Evolutionary conservation across 1,140 invertebrate genomes (phyloP), one percentile per base, ranked within the genome.

Genomic region (Muscidifurax raptorellus): DNA sequence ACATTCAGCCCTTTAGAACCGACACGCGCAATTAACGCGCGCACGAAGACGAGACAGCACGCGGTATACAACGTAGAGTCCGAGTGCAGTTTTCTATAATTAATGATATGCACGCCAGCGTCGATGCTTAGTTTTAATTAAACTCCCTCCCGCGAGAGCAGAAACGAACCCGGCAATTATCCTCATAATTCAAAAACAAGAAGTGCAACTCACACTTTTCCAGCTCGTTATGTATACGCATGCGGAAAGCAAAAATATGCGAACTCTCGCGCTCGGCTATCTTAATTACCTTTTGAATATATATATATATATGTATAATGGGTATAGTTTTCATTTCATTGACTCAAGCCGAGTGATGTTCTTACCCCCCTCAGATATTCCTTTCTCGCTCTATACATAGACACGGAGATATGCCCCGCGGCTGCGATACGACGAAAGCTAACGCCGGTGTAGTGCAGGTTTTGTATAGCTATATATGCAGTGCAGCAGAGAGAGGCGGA

Each of bases 271-370:
- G n/a, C n/a, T n/a, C n/a, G 15, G n/a, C 59, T 64, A 12, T 64
- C 59, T 64, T 64, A 12, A 64, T 64, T 64, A n/a, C 15, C 59
- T 15, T 12, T 64, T 52, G 18, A 4, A 52, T 40, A 40, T 40
- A 40, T 40, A 40, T 40, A 40, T 40, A 40, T 40, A 40, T 40
- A 40, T 40, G 10, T 40, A 40, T 40, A 40, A 40, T 40, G 40
- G n/a, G n/a, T n/a, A n/a, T n/a, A n/a, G n/a, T n/a, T n/a, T n/a
- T 74, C 32, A 30, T 71, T 71, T 79, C 77, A 67, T 79, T 40
- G 77, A 40, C 30, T 28, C 18, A 0, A 27, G 9, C 40, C 13
- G 32, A 59, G 25, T 64, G 59, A n/a, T 69, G n/a, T n/a, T n/a
- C 25, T 69, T 30, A 69, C 28, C 13, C 67, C 10, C 30, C n/a